Percentiles rank a stretch among this genome's conserved stretches.
These are phyloP conservation scores for Orchesella flavescens DNA, from an alignment of 2,888 invertebrate genomes.

Conservation along the genomic window DNA sequence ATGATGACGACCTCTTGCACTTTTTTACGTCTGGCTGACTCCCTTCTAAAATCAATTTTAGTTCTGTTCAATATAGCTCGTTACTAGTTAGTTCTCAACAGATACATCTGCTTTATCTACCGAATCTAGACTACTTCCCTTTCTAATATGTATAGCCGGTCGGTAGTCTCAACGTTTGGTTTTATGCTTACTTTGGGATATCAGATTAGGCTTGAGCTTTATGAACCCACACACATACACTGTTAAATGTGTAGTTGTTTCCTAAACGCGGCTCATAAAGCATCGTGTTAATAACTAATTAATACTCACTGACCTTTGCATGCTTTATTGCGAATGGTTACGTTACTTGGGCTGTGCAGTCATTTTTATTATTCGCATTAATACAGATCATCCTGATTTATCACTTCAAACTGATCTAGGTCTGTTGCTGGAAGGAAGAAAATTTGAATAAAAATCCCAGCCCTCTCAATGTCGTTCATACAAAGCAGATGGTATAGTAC, in stretches of 20 bases:
- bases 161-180: background rate
- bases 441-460: background rate
- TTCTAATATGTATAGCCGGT: no score
- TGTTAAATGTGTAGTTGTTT: no score
- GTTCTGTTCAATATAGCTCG: background rate
- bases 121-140: background rate
- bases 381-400: background rate
- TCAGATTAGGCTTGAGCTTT: background rate
- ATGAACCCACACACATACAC: no score
- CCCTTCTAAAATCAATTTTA: background rate
- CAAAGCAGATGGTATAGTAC: no score
- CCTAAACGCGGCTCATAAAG: background rate
- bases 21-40: background rate
- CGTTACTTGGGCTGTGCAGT: background rate
- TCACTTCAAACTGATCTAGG: background rate
- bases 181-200: background rate
- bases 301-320: slow-evolving; percentile 25
- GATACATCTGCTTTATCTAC: background rate
- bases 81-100: background rate
- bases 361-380: background rate
- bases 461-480: no score
- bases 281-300: slow-evolving; percentile 24
- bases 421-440: background rate
- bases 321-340: background rate
- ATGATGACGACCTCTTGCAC: slow-evolving; percentile 23